A percentile compares a stretch with the other conserved stretches of the same genome.
Evolutionary conservation across 2,888 invertebrate species (phyloP).

Genomic region (Cephus nigrinus): DNA sequence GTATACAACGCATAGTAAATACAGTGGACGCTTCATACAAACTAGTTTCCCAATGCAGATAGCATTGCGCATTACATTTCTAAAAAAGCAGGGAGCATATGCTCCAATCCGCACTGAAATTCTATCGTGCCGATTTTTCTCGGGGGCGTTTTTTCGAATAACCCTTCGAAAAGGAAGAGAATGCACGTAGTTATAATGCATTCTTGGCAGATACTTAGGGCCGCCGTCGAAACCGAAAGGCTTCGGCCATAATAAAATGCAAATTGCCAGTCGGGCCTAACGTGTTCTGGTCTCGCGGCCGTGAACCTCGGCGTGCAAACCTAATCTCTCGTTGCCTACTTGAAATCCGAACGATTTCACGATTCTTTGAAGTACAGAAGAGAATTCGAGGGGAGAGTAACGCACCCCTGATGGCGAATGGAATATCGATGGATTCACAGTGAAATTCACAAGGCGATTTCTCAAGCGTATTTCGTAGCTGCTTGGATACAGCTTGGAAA

Average conservation of each 20-base stretch:
- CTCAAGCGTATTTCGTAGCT: background rate
- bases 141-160: constrained; percentile 9
- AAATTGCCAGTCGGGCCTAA: background rate
- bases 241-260: background rate
- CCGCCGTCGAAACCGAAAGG: background rate
- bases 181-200: background rate
- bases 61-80: background rate
- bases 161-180: background rate
- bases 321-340: constrained; percentile 26
- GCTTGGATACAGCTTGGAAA: background rate
- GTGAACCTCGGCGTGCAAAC: background rate
- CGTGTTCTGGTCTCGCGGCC: background rate
- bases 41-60: background rate
- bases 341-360: constrained; percentile 45
- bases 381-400: constrained; percentile 1
- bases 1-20: too few species aligned
- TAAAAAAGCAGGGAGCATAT: background rate
- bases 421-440: constrained; percentile 33
- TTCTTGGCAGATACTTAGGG: background rate
- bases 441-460: constrained; percentile 25
- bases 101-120: background rate
- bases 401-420: constrained; percentile 12
- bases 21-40: background rate
- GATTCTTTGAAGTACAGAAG: constrained; percentile 41
- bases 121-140: background rate